Percentiles rank a stretch among this genome's conserved stretches.
phyloP scores from a whole-genome alignment of 2,888 invertebrate genomes.

The Ophioninae sp. region DNA sequence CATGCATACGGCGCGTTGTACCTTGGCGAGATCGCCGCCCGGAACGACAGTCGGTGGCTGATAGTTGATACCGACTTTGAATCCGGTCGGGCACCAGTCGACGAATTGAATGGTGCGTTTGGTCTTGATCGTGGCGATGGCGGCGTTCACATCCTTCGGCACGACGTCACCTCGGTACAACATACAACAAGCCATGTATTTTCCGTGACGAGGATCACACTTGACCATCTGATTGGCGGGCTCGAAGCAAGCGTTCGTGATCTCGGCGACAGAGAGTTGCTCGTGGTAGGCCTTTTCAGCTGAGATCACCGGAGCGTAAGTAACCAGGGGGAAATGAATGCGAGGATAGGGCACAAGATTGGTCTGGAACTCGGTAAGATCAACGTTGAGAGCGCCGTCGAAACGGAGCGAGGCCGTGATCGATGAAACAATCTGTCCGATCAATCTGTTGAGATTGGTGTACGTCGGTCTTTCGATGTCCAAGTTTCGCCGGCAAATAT shows the following conservation, averaged over 20 bases:
- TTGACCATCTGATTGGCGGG: constrained; percentile 98
- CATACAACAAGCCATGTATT: constrained; percentile 98
- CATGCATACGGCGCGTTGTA: constrained; percentile 98
- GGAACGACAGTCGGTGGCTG: constrained; percentile 97
- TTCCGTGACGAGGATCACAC: constrained; percentile 95
- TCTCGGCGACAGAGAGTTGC: constrained; percentile 94
- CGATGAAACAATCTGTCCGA: constrained; percentile 87
- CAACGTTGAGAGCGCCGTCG: constrained; percentile 96
- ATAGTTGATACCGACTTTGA: constrained; percentile 94
- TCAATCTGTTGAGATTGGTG: constrained; percentile 90
- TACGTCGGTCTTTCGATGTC: constrained; percentile 98
- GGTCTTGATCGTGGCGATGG: constrained; percentile 97
- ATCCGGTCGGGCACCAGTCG: constrained; percentile 94
- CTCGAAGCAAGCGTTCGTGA: constrained; percentile 98
- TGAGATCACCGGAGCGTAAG: constrained; percentile 96
- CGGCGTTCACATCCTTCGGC: constrained; percentile 97
- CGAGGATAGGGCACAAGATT: constrained; percentile 97
- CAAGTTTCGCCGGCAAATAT: constrained; percentile 96
- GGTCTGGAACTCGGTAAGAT: constrained; percentile 97
- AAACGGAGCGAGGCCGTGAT: constrained; percentile 97
- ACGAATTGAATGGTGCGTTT: constrained; percentile 97
- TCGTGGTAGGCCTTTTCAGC: constrained; percentile 98
- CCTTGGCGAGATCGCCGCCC: constrained; percentile 96
- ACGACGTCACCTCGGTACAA: constrained; percentile 97
- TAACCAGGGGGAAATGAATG: constrained; percentile 96